Percentiles rank a stretch among this genome's conserved stretches.
Conservation (phyloP, 2,888 invertebrate species). For the Ophion ellenae region DNA sequence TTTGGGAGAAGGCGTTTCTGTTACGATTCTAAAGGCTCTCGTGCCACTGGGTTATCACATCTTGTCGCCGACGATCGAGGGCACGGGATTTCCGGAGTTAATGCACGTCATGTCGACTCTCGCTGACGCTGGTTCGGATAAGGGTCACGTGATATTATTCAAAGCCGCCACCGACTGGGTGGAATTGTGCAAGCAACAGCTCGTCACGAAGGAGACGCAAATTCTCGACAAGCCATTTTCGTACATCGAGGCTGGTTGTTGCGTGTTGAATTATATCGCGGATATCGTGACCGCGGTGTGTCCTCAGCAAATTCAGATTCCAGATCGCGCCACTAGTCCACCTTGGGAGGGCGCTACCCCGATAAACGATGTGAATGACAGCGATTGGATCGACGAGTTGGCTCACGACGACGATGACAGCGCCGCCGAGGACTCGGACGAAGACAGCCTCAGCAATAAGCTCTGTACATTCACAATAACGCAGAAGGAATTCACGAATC, state of each 20-base stretch:
- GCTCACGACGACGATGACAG: constrained; percentile 96
- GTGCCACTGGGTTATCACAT: constrained; percentile 90
- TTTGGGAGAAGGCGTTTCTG: constrained; percentile 87
- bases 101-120: constrained; percentile 92
- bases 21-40: constrained; percentile 89
- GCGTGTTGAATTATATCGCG: constrained; percentile 92
- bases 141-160: constrained; percentile 92
- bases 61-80: constrained; percentile 87
- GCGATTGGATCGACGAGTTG: constrained; percentile 94
- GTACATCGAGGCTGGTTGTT: constrained; percentile 90
- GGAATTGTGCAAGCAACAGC: constrained; percentile 87
- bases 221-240: constrained; percentile 85
- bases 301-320: constrained; percentile 76
- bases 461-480: constrained; percentile 98
- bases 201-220: constrained; percentile 85
- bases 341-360: constrained; percentile 90
- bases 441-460: constrained; percentile 95
- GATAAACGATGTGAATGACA: constrained; percentile 85
- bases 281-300: constrained; percentile 88
- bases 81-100: constrained; percentile 91
- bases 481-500: constrained; percentile 99
- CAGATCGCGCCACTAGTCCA: constrained; percentile 86
- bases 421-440: constrained; percentile 96
- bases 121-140: constrained; percentile 93
- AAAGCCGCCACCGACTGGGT: constrained; percentile 93